phyloP scores from a whole-genome alignment of 2,888 invertebrate species.

The Hoplodrina blanda region DNA sequence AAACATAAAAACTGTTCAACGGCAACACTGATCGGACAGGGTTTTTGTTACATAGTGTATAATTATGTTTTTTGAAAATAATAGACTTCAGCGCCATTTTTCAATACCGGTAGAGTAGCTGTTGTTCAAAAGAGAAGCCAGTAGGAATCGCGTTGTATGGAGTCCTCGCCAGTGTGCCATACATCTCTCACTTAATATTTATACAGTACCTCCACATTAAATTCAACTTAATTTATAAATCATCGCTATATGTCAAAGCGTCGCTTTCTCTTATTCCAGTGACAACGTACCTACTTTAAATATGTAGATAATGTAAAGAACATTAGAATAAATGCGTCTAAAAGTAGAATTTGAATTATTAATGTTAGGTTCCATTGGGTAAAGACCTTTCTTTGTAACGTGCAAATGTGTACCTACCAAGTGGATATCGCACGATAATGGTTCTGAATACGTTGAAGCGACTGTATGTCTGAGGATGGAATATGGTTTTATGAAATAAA shows the following conservation, averaged over 20 bases:
- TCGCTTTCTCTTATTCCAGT: not conserved
- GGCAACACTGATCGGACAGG: too few species aligned
- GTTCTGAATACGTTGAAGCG: not conserved
- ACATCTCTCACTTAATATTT: too few species aligned
- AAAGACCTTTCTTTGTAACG: conserved; percentile 11
- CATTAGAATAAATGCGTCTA: conserved; percentile 10
- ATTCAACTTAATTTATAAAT: conserved; percentile 1
- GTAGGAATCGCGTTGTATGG: too few species aligned
- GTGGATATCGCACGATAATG: not conserved
- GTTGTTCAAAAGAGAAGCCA: too few species aligned
- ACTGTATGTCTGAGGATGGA: not conserved
- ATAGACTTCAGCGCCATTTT: too few species aligned
- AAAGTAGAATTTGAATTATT: conserved; percentile 30
- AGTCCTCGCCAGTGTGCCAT: too few species aligned
- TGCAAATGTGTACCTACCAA: conserved; percentile 6
- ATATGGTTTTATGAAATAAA: not conserved
- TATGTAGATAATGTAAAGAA: conserved; percentile 7
- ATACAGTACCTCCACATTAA: not conserved
- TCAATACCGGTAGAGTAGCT: too few species aligned
- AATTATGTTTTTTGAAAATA: too few species aligned
- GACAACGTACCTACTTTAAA: conserved; percentile 1
- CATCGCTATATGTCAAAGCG: not conserved
- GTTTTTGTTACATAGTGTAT: too few species aligned
- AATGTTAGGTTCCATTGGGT: conserved; percentile 18
- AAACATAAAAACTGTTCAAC: too few species aligned